Percentiles rank a stretch among this genome's conserved stretches.
Conservation (phyloP, 2,113 vertebrate species). For the Ophthalmolycus amberensis region DNA sequence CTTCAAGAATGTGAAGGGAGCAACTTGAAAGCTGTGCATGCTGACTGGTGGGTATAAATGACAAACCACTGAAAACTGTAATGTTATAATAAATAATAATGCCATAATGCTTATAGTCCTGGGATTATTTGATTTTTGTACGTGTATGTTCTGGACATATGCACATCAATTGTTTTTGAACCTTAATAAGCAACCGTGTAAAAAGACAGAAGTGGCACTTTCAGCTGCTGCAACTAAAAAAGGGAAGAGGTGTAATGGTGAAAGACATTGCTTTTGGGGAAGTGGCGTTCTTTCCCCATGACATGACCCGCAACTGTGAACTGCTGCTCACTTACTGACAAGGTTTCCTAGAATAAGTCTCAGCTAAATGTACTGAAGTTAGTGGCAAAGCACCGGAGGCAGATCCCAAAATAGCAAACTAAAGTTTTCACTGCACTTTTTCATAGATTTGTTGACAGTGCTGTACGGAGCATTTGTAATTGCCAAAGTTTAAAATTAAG, state of each 20-base stretch:
- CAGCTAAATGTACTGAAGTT: too few relatives aligned
- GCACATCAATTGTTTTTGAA: neutral
- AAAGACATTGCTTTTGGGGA: constrained; percentile 19
- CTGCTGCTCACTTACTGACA: neutral
- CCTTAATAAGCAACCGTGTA: neutral
- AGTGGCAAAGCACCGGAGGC: too few relatives aligned
- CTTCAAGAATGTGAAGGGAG: too few relatives aligned
- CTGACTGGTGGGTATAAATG: too few relatives aligned
- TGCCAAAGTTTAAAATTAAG: neutral
- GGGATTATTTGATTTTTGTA: neutral
- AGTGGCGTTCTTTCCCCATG: constrained; percentile 19
- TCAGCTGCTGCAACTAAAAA: constrained; percentile 2
- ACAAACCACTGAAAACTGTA: too few relatives aligned
- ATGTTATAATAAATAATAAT: too few relatives aligned
- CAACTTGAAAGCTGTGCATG: too few relatives aligned
- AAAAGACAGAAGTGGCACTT: constrained; percentile 18
- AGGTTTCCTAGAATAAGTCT: too few relatives aligned
- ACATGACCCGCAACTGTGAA: neutral
- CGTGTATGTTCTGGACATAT: neutral
- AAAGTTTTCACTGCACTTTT: too few relatives aligned
- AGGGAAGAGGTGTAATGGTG: constrained; percentile 25
- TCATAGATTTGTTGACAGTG: too few relatives aligned
- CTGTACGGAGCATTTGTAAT: neutral
- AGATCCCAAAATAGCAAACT: too few relatives aligned
- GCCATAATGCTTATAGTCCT: too few relatives aligned